Conservation (phyloP, 2,888 invertebrate genomes). For the Dyspetes luteomarginatus region DNA sequence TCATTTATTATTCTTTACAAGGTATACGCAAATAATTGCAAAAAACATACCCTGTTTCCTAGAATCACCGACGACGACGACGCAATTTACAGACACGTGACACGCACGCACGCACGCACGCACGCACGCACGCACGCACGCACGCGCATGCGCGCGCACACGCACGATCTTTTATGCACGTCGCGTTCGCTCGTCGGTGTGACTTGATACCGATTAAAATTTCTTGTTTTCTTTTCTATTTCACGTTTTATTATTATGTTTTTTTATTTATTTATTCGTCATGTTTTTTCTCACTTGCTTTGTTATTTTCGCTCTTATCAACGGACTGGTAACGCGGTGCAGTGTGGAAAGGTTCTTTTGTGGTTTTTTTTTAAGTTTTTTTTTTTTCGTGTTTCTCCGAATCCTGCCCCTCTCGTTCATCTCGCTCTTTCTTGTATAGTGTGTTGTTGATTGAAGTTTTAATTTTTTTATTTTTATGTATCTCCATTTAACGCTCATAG, state of each 20-base stretch:
- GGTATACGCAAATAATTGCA: constrained; percentile 92
- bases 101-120: not conserved
- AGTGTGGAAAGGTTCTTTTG: constrained; percentile 71
- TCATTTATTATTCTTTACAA: constrained; percentile 76
- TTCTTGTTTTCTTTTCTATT: constrained; percentile 63
- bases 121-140: constrained; percentile 14
- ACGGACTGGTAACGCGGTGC: constrained; percentile 73
- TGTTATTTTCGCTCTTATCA: constrained; percentile 14
- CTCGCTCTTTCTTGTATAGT: constrained; percentile 29
- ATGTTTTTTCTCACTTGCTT: constrained; percentile 16
- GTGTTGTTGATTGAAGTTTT: constrained; percentile 20
- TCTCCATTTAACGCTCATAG: constrained; percentile 17
- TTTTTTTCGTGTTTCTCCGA: constrained; percentile 37
- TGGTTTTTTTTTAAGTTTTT: constrained; percentile 57
- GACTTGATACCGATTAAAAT: constrained; percentile 78
- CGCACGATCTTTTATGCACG: constrained; percentile 56
- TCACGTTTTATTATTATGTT: constrained; percentile 16
- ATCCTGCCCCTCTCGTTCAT: constrained; percentile 28
- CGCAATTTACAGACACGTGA: too few relatives aligned
- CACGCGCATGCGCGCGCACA: not conserved
- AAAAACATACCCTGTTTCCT: constrained; percentile 97
- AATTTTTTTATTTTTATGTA: constrained; percentile 13
- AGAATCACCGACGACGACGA: constrained; percentile 86
- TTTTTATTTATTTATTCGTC: constrained; percentile 17
- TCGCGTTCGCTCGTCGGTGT: constrained; percentile 70